Evolutionary conservation across 2,113 vertebrate species (phyloP), one percentile per base, ranked within the genome.

Genomic region (Austrofundulus limnaeus): DNA sequence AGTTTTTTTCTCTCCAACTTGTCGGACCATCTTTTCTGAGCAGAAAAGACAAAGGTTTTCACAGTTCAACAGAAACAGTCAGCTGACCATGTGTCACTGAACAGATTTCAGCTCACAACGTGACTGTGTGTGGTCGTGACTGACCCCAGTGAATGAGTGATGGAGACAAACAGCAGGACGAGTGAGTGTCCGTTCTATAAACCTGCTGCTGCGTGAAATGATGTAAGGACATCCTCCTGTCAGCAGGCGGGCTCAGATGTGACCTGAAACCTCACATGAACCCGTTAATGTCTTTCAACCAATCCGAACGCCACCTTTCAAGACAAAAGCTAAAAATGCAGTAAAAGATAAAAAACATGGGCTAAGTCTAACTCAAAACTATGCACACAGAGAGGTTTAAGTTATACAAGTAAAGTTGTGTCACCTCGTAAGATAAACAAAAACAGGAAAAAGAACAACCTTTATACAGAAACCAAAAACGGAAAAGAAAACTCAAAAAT

Each of bases 111-210:
- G n/a, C 25, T 10, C 14, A 25, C 25, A 37, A 21, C 6, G 7
- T 42, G 59, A 48, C 12, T 4, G 25, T 45, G 63, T 43, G 67
- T 41, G 62, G 70, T 38, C n/a, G 25, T 42, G 74, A 70, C 57
- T 51, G 28, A 67, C 8, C n/a, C 60, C 41, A 25, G 37, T 5
- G 28, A 16, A 31, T 12, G 9, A 4, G 17, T 24, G 61, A 51
- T 34, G 23, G 46, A 11, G 55, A 54, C n/a, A 11, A 59, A 39
- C 38, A 31, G 61, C 37, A 53, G 3, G 45, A 25, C 25, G 24
- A n/a, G 20, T 12, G 34, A 54, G 39, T 34, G 31, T 34, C 31
- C 8, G 34, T 28, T 58, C 51, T 60, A 34, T 11, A 17, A 38
- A 68, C 55, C 58, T 49, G 61, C 5, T 42, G 54, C 59, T 23